These are phyloP conservation scores for Eriosoma lanigerum DNA, from an alignment of 1,140 invertebrate genomes.

Conservation along the genomic window DNA sequence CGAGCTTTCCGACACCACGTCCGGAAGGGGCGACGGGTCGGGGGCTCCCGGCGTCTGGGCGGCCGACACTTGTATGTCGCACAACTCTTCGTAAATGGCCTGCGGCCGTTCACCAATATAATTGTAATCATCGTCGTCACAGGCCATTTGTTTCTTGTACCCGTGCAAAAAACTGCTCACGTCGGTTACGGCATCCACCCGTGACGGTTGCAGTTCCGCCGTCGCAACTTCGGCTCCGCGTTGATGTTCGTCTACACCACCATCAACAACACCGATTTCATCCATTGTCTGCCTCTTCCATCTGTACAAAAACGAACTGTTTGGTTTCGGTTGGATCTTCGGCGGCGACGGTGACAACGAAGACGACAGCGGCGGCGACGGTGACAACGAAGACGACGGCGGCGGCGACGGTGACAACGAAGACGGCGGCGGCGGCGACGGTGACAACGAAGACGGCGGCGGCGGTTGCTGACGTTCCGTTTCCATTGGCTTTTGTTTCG, in stretches of 20 bases:
- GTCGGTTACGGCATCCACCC: background rate
- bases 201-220: background rate
- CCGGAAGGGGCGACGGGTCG: background rate
- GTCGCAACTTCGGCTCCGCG: background rate
- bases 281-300: background rate
- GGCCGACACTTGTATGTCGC: background rate
- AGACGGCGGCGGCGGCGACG: no score
- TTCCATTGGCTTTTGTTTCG: background rate
- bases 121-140: background rate
- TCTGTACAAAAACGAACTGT: slow-evolving; percentile 31
- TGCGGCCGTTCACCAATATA: background rate
- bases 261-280: background rate
- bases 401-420: no score
- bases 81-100: slow-evolving; percentile 27
- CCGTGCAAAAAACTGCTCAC: slow-evolving; percentile 6
- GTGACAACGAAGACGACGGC: no score
- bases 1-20: background rate
- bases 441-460: background rate
- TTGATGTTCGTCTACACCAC: background rate
- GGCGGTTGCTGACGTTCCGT: background rate
- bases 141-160: background rate
- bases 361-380: no score
- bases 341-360: background rate
- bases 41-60: background rate
- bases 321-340: background rate